These are phyloP conservation scores for Carterocephalus palaemon DNA, from an alignment of 2,888 invertebrate genomes.

Conservation along the genomic window DNA sequence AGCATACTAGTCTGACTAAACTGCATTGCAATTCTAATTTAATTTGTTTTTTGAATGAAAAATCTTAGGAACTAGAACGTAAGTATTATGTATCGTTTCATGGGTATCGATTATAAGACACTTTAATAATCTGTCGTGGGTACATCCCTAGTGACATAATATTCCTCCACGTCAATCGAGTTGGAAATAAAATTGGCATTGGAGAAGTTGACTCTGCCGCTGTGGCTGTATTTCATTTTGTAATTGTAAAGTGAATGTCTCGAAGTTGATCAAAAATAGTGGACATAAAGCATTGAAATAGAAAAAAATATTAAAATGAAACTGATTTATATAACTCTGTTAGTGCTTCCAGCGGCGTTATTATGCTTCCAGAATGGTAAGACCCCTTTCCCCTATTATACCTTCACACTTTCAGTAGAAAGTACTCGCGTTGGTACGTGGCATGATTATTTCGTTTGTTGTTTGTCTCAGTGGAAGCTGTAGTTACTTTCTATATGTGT, in stretches of 20 bases:
- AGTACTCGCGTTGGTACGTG: conserved; percentile 58
- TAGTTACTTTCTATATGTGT: not conserved
- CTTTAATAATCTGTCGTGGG: too few relatives aligned
- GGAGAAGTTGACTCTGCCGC: conserved; percentile 41
- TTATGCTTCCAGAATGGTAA: conserved; percentile 86
- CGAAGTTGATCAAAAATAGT: conserved; percentile 48
- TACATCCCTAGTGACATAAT: conserved; percentile 63
- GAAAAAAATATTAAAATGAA: conserved; percentile 79
- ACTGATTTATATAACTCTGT: conserved; percentile 80
- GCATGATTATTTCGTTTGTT: conserved; percentile 43
- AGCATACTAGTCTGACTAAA: too few relatives aligned
- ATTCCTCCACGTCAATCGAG: conserved; percentile 79
- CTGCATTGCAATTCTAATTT: too few relatives aligned
- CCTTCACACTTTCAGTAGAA: conserved; percentile 32
- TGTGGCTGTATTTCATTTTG: conserved; percentile 53
- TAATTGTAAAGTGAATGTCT: conserved; percentile 68
- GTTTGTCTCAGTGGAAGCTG: not conserved
- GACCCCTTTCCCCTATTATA: conserved; percentile 52
- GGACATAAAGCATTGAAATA: conserved; percentile 39
- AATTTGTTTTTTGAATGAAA: too few relatives aligned
- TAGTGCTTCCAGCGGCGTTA: conserved; percentile 85
- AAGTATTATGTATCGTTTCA: too few relatives aligned
- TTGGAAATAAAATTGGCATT: conserved; percentile 67
- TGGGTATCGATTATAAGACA: too few relatives aligned
- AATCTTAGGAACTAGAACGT: too few relatives aligned